Conservation (phyloP, 2,888 invertebrate species). For the Mimachlamys varia region DNA sequence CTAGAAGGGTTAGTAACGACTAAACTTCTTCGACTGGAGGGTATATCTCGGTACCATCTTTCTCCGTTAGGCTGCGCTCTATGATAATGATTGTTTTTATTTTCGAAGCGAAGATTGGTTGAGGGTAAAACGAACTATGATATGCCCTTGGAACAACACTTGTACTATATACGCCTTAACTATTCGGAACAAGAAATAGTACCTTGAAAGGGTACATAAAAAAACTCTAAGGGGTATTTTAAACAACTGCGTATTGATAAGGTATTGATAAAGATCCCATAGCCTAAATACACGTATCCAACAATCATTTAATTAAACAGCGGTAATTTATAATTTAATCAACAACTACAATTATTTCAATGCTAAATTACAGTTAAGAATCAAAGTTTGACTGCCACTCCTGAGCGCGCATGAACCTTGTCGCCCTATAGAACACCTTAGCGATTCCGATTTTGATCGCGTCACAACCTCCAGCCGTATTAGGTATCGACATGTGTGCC, state of each 20-base stretch:
- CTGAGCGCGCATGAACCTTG: neutral
- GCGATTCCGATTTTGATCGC: neutral
- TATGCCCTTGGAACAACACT: too few relatives aligned
- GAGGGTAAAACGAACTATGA: too few relatives aligned
- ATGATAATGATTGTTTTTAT: too few relatives aligned
- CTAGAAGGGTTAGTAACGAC: too few relatives aligned
- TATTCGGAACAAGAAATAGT: too few relatives aligned
- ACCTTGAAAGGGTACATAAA: too few relatives aligned
- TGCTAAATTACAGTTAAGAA: neutral
- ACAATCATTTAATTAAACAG: constrained; percentile 5
- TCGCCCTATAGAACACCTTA: neutral
- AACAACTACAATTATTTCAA: neutral
- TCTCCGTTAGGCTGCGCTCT: too few relatives aligned
- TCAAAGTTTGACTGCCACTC: neutral
- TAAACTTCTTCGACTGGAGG: too few relatives aligned
- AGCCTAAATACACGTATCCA: neutral
- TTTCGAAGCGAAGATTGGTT: too few relatives aligned
- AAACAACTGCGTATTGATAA: neutral
- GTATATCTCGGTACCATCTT: too few relatives aligned
- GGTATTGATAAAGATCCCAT: neutral
- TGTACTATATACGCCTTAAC: too few relatives aligned
- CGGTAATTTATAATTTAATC: neutral
- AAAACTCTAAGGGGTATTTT: neutral
- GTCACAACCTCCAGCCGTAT: neutral
- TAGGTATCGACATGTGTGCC: neutral